These are phyloP conservation scores for Abramis brama DNA, from an alignment of 2,113 vertebrate genomes.

Conservation along the genomic window DNA sequence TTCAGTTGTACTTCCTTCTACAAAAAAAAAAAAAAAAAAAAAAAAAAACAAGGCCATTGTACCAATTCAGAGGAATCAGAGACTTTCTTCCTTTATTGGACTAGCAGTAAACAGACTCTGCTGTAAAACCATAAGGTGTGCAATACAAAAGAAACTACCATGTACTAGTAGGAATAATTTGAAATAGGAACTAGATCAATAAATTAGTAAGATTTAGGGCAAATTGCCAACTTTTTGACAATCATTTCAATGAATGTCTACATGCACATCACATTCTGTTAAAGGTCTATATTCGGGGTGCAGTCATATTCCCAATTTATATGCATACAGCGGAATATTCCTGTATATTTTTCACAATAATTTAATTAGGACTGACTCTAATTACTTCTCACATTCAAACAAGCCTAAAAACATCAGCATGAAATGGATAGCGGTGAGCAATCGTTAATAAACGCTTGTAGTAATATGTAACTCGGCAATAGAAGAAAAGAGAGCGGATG, in stretches of 20 bases:
- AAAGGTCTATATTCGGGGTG: not conserved
- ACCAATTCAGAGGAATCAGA: not conserved
- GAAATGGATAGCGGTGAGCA: not conserved
- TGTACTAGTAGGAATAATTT: too few relatives aligned
- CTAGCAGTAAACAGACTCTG: not conserved
- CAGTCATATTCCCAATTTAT: not conserved
- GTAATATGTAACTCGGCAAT: not conserved
- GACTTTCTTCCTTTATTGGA: not conserved
- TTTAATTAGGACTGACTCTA: not conserved
- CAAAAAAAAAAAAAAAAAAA: too few relatives aligned
- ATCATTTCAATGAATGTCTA: not conserved
- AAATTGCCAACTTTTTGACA: not conserved
- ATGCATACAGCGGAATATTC: not conserved
- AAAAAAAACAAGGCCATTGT: not conserved
- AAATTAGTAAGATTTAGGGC: not conserved
- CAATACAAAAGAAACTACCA: not conserved
- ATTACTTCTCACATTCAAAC: not conserved
- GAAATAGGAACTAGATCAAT: not conserved
- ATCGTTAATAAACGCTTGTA: not conserved
- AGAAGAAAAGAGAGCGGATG: not conserved
- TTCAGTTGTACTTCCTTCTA: constrained; percentile 16
- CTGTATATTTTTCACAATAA: not conserved
- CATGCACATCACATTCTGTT: not conserved
- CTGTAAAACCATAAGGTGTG: not conserved
- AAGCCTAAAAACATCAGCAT: not conserved